These are phyloP conservation scores for Lamellibrachia satsuma DNA, from an alignment of 2,888 invertebrate species.

Conservation along the genomic window DNA sequence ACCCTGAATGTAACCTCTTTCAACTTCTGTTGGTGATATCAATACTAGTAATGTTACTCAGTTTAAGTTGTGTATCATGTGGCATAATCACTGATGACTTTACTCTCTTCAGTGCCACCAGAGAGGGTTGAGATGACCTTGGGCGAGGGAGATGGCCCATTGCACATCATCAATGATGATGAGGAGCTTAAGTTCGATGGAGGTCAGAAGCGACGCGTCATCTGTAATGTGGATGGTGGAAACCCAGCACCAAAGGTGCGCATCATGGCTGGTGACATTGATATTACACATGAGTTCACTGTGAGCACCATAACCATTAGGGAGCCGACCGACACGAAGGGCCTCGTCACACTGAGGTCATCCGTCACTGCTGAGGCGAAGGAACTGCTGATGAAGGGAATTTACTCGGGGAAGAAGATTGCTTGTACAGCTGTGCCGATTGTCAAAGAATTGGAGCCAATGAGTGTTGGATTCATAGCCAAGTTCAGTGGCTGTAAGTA, in stretches of 20 bases:
- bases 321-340: not conserved
- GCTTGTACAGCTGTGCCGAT: not conserved
- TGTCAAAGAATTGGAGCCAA: not conserved
- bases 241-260: constrained; percentile 37
- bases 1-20: no score
- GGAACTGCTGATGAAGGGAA: not conserved
- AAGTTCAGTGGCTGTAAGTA: not conserved
- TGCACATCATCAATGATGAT: not conserved
- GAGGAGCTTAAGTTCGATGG: constrained; percentile 35
- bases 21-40: no score
- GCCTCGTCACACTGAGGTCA: not conserved
- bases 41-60: not conserved
- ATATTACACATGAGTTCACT: constrained; percentile 36
- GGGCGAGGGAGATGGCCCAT: not conserved
- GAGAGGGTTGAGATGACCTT: not conserved
- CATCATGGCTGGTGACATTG: constrained; percentile 33
- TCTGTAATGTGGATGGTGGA: constrained; percentile 38
- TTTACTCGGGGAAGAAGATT: not conserved
- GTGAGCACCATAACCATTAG: not conserved
- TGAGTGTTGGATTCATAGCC: not conserved
- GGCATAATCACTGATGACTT: not conserved
- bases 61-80: not conserved
- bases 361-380: not conserved
- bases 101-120: not conserved
- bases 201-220: constrained; percentile 30